Evolutionary conservation across 2,888 invertebrate species (phyloP).

Genomic region (Metellina segmentata): DNA sequence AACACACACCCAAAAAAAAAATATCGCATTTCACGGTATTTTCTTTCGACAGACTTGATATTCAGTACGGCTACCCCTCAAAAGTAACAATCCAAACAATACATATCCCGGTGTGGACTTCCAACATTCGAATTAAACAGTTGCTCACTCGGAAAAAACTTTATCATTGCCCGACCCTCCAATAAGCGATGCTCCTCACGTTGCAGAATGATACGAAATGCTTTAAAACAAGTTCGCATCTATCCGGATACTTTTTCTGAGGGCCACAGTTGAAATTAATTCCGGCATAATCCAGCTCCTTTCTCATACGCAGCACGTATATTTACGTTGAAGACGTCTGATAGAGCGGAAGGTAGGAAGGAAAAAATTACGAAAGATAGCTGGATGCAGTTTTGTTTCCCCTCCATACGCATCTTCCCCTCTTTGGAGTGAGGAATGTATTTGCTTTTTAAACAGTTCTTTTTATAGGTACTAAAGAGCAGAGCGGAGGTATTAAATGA

Average conservation of each 20-base stretch:
- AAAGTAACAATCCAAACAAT: constrained; percentile 49
- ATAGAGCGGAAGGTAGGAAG: background rate
- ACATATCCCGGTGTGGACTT: constrained; percentile 3
- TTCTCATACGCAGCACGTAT: constrained; percentile 61
- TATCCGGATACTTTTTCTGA: constrained; percentile 53
- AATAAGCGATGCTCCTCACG: constrained; percentile 51
- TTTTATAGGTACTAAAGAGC: constrained; percentile 19
- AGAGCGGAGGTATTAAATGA: constrained; percentile 1
- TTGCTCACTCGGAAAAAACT: constrained; percentile 48
- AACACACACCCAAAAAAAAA: too few relatives aligned
- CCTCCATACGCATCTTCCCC: background rate
- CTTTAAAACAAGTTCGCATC: constrained; percentile 64
- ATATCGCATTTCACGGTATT: too few relatives aligned
- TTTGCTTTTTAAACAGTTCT: constrained; percentile 51
- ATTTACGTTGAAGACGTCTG: constrained; percentile 37
- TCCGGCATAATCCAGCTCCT: constrained; percentile 66
- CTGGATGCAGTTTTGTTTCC: background rate
- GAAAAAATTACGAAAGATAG: background rate
- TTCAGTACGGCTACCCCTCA: too few relatives aligned
- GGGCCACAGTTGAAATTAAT: constrained; percentile 60
- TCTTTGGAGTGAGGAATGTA: constrained; percentile 27
- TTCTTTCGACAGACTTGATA: too few relatives aligned
- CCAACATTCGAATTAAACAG: constrained; percentile 58
- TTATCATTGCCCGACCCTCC: constrained; percentile 27
- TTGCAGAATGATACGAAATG: constrained; percentile 68